Evolutionary conservation across 2,113 vertebrate species (phyloP), one percentile per base, ranked within the genome.

Genomic region (Centropus bengalensis): DNA sequence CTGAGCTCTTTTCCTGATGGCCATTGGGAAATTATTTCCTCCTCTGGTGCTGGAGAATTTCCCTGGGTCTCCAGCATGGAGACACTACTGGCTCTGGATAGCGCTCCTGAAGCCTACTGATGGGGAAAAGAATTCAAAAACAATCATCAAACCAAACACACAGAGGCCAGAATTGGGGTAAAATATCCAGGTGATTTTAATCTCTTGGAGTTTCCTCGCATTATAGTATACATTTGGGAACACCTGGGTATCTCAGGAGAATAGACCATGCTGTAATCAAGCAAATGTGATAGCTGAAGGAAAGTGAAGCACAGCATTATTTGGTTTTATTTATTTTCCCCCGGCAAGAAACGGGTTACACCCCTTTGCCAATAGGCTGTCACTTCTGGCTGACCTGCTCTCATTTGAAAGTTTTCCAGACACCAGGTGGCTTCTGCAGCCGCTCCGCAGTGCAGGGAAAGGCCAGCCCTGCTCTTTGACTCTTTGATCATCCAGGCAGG

Each of bases 351-450:
- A 78, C 84, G 70, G 87, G 85, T 83, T 60, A 6, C 60, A 86
- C 79, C 82, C 52, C 76, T 93, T 91, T 38, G 89, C 80, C 96
- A 90, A 36, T 2, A 33, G 51, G 68, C 71, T 91, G 85, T 90
- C 90, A 93, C 91, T 96, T 86, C 71, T 95, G 93, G 91, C 93
- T 91, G 93, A 95, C 73, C 95, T 70, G 82, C 59, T 47, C 89
- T 95, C 85, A 86, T 91, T 67, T 95, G 82, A 95, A 95, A 96
- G 76, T 58, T 91, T 86, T 88, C 80, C 79, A 94, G 94, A 87
- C 60, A 2, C 38, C 0, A 22, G 60, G 82, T 54, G 82, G 63
- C 82, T 88, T 2, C 5, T 1, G 63, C 68, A 54, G 56, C 83
- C 23, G 3, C 52, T 60, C 59, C 16, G 4, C 5, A 2, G 26